A percentile compares a stretch with the other conserved stretches of the same genome.
Evolutionary conservation across 2,797 vertebrate genomes (phyloP).

Genomic region (Pangasius larnaudii): DNA sequence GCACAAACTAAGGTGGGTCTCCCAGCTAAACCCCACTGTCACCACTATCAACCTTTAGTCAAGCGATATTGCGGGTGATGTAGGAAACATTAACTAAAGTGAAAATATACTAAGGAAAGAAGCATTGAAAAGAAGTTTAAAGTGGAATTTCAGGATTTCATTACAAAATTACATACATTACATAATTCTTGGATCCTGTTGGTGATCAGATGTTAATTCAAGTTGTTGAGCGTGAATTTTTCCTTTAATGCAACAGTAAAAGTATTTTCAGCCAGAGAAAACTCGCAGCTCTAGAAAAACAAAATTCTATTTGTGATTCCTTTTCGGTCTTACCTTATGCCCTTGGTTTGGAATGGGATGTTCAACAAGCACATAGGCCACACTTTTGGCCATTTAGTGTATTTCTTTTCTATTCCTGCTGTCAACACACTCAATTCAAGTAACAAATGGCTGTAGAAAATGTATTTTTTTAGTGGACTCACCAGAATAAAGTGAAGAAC

Average conservation of each 20-base stretch:
- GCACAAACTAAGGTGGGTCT: too few species aligned
- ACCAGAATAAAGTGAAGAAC: background rate
- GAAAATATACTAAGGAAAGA: too few species aligned
- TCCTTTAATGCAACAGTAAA: background rate
- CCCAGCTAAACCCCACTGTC: too few species aligned
- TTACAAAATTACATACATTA: too few species aligned
- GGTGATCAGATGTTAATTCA: too few species aligned
- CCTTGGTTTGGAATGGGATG: background rate
- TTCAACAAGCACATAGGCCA: background rate
- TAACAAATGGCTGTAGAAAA: background rate
- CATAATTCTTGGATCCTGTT: too few species aligned
- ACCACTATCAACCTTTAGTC: too few species aligned
- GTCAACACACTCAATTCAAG: background rate
- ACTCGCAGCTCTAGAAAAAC: background rate
- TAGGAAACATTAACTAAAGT: too few species aligned
- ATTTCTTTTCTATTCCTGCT: background rate
- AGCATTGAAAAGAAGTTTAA: too few species aligned
- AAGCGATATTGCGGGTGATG: too few species aligned
- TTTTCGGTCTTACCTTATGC: background rate
- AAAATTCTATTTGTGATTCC: background rate
- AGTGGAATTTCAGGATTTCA: too few species aligned
- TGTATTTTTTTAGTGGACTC: background rate
- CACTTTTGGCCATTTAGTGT: background rate
- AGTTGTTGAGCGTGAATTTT: too few species aligned
- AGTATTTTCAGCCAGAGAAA: background rate